Percentiles rank a stretch among this genome's conserved stretches.
These are phyloP conservation scores for Propsilocerus akamusi DNA, from an alignment of 1,140 invertebrate species.

Conservation along the genomic window DNA sequence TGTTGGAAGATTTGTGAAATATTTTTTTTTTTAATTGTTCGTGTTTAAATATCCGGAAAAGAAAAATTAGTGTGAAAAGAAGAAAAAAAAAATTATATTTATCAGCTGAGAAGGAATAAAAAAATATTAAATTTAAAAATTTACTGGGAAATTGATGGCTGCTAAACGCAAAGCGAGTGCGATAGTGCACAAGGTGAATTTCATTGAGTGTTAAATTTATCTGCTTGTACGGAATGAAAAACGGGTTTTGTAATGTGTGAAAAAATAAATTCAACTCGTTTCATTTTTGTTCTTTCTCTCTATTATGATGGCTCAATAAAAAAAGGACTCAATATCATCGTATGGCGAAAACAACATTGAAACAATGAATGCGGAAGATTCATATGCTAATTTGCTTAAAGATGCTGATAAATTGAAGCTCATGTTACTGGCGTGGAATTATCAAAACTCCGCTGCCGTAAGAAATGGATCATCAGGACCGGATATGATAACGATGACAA, in stretches of 20 bases:
- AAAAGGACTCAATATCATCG: conserved; percentile 1
- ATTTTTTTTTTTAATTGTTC: too few species aligned
- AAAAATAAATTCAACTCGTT: background rate
- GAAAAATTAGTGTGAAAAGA: too few species aligned
- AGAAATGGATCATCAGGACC: conserved; percentile 22
- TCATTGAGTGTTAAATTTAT: background rate
- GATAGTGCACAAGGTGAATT: conserved; percentile 23
- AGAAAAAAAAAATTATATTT: too few species aligned
- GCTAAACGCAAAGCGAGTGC: conserved; percentile 25
- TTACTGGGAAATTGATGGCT: conserved; percentile 20
- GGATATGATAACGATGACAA: conserved; percentile 36
- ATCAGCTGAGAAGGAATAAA: too few species aligned
- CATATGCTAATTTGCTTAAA: conserved; percentile 35
- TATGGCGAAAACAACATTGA: conserved; percentile 7
- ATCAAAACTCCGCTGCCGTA: conserved; percentile 46
- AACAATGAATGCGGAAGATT: conserved; percentile 14
- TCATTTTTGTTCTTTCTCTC: background rate
- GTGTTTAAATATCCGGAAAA: too few species aligned
- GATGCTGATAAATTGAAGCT: conserved; percentile 67
- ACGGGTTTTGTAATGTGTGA: background rate
- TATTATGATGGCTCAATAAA: background rate
- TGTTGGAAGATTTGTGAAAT: too few species aligned
- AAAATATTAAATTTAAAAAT: too few species aligned
- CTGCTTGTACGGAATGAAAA: too few species aligned
- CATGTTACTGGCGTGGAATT: conserved; percentile 70